phyloP scores from a whole-genome alignment of 1,140 invertebrate species.

The Carposina sasakii region DNA sequence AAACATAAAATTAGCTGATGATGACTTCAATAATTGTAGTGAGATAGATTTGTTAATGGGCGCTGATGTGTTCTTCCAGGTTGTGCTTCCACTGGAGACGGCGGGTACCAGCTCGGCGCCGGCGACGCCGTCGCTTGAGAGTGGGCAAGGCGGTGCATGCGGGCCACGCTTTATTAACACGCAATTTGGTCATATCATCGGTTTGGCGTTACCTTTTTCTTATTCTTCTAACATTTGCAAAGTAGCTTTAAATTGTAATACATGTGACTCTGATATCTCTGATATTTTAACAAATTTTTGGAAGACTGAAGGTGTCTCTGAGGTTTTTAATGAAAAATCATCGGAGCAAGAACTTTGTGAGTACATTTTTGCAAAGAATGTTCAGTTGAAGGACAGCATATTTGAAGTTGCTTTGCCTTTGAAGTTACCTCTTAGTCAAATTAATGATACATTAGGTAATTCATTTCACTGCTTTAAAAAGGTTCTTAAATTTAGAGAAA shows the following conservation, averaged over 20 bases:
- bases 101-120: no score
- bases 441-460: conserved; percentile 2
- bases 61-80: conserved; percentile 15
- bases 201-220: not conserved
- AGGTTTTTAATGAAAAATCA: not conserved
- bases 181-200: no score
- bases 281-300: conserved; percentile 4
- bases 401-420: not conserved
- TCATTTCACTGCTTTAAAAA: conserved; percentile 3
- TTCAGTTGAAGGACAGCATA: not conserved
- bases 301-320: conserved; percentile 2
- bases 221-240: not conserved
- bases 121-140: no score
- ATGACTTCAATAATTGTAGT: not conserved
- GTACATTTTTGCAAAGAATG: not conserved
- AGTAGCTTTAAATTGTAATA: not conserved
- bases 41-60: conserved; percentile 8
- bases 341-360: not conserved
- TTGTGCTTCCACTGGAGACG: no score
- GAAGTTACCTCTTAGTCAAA: conserved; percentile 2
- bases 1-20: not conserved
- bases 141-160: no score
- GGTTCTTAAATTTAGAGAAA: conserved; percentile 1
- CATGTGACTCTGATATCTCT: not conserved
- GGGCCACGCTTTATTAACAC: no score